phyloP scores from a whole-genome alignment of 2,797 vertebrate species.

The Rhynchotus rufescens region DNA sequence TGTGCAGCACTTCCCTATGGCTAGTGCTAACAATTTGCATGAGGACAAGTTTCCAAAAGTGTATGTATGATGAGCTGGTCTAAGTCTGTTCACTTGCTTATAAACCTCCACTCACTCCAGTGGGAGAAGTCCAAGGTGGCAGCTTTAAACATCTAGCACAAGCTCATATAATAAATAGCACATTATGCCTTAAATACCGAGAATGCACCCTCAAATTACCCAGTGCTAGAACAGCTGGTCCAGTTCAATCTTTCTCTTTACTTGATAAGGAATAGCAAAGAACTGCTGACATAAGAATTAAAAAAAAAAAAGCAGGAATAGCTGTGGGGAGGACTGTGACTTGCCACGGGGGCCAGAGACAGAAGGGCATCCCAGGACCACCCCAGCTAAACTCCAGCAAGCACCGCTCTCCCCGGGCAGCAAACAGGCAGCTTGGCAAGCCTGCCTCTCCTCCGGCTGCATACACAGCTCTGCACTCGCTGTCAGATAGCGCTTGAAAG shows the following conservation, averaged over 20 bases:
- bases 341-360: not conserved
- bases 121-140: not conserved
- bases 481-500: not conserved
- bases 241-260: constrained; percentile 19
- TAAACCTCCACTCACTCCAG: not conserved
- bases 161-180: not conserved
- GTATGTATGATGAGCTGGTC: not conserved
- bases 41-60: not conserved
- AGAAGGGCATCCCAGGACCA: not conserved
- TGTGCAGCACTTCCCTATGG: not conserved
- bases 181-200: not conserved
- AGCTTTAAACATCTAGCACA: not conserved
- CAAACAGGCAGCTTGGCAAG: not conserved
- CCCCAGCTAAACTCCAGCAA: not conserved
- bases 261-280: constrained; percentile 5
- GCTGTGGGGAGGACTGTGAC: not conserved
- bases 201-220: not conserved
- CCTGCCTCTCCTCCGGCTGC: not conserved
- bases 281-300: not conserved
- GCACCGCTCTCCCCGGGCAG: not conserved
- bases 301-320: not conserved
- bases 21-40: not conserved
- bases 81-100: not conserved
- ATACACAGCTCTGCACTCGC: not conserved
- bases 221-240: not conserved